A percentile compares a stretch with the other conserved stretches of the same genome.
phyloP scores from a whole-genome alignment of 2,888 invertebrate genomes.

The Netelia fuscicornis region DNA sequence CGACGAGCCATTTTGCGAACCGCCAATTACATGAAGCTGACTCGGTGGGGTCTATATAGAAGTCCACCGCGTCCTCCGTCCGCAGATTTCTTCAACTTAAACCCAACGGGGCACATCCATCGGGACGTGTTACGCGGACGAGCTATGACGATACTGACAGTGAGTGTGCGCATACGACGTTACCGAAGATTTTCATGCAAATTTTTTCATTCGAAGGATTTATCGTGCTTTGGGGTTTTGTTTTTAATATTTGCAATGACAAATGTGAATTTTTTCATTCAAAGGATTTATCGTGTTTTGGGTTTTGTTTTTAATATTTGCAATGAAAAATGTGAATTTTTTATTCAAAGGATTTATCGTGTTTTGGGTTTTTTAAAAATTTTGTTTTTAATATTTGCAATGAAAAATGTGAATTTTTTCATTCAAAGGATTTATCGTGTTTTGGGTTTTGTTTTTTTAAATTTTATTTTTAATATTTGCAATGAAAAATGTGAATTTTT shows the following conservation, averaged over 20 bases:
- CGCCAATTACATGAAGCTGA: constrained; percentile 79
- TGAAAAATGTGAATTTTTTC: not conserved
- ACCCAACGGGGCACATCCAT: constrained; percentile 74
- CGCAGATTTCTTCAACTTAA: constrained; percentile 80
- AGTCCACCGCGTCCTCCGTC: constrained; percentile 77
- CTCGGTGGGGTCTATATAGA: constrained; percentile 78
- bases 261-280: not conserved
- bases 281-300: too few relatives aligned
- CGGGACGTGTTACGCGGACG: constrained; percentile 49
- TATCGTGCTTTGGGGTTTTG: constrained; percentile 11
- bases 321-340: not conserved
- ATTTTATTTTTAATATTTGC: not conserved
- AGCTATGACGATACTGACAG: constrained; percentile 75
- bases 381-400: not conserved
- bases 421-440: too few relatives aligned
- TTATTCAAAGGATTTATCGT: too few relatives aligned
- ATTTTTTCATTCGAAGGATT: not conserved
- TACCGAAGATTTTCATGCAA: constrained; percentile 1
- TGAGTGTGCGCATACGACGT: constrained; percentile 74
- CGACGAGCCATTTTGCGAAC: constrained; percentile 72
- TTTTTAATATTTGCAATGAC: not conserved
- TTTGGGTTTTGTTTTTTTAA: too few relatives aligned
- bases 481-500: not conserved
- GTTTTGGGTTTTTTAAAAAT: too few relatives aligned
- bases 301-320: not conserved